Base-by-base conservation (phyloP, 2,797 vertebrate genomes). In the Sebastes goodei region DNA sequence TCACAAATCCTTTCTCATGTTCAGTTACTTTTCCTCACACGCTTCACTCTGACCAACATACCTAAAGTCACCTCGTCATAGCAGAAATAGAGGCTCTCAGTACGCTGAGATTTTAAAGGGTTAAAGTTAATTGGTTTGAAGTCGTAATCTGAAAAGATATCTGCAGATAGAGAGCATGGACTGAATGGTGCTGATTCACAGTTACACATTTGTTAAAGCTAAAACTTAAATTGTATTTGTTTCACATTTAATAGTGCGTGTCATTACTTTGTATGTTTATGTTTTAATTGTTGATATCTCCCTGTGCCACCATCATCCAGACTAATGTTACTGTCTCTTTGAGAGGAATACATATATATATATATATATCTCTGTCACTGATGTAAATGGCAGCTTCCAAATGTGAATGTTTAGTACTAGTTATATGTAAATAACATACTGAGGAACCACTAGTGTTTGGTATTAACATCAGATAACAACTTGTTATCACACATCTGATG, bases 1-100 rank as follows among this genome's bases (percentile, higher is more conserved):
- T 77, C 85, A 82, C 52, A 78, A 67, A 78, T 78, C 74, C 63
- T 76, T 60, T 70, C 72, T 77, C 15, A n/a, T 67, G 56, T 79
- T 68, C 73, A 71, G 49, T 62, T 66, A 21, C 52, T 76, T 67
- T 75, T 11, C 25, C 49, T 60, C 49, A 12, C 53, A 21, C 1
- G 0, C 55, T 57, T 66, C n/a, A 32, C 25, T 46, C 23, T 33
- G 29, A 60, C 7, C 14, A 76, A 56, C 20, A 14, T 2, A 74
- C 17, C 23, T 6, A 0, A 20, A 4, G 27, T 49, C n/a, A 11
- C 68, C 35, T 65, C 53, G 17, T 65, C 14, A 8, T 1, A 17
- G 56, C 14, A 10, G 25, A 32, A 53, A 63, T 6, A 35, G 15
- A 32, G 20, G 49, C 38, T 27, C 27, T 20, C 8, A 60, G 5